These are phyloP conservation scores for Diachasma alloeum DNA, from an alignment of 1,140 invertebrate species.

Conservation along the genomic window DNA sequence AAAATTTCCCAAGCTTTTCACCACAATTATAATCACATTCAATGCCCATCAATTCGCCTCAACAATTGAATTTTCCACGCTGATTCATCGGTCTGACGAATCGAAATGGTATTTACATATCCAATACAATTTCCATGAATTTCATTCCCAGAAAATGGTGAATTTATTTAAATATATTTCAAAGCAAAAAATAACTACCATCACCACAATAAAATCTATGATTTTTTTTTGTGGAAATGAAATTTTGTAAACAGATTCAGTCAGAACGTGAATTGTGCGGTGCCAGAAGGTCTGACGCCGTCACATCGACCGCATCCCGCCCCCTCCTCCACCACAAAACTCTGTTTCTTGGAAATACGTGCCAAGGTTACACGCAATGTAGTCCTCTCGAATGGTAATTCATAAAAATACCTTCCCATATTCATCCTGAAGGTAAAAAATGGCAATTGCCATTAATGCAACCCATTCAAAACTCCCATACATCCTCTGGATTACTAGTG, in stretches of 20 bases:
- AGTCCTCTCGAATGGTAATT: not conserved
- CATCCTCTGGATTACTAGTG: not conserved
- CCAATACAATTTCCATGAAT: not conserved
- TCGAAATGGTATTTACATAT: too few species aligned
- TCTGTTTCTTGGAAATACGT: not conserved
- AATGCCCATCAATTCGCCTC: too few species aligned
- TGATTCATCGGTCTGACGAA: too few species aligned
- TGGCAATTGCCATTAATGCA: not conserved
- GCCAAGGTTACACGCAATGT: conserved; percentile 16
- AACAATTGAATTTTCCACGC: too few species aligned
- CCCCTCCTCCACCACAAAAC: not conserved
- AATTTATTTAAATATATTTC: not conserved
- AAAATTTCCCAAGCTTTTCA: not conserved
- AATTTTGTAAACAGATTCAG: conserved; percentile 2
- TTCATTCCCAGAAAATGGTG: not conserved
- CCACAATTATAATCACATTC: too few species aligned
- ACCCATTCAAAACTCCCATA: not conserved
- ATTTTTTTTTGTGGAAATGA: conserved; percentile 8
- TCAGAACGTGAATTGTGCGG: conserved; percentile 26
- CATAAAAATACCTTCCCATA: not conserved
- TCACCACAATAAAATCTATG: not conserved
- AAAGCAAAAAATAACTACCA: not conserved
- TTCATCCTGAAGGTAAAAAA: not conserved
- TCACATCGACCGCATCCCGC: conserved; percentile 38
- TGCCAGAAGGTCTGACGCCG: conserved; percentile 52